Base-by-base conservation (phyloP, 2,797 vertebrate genomes). In the Rhyacichthys aspro region DNA sequence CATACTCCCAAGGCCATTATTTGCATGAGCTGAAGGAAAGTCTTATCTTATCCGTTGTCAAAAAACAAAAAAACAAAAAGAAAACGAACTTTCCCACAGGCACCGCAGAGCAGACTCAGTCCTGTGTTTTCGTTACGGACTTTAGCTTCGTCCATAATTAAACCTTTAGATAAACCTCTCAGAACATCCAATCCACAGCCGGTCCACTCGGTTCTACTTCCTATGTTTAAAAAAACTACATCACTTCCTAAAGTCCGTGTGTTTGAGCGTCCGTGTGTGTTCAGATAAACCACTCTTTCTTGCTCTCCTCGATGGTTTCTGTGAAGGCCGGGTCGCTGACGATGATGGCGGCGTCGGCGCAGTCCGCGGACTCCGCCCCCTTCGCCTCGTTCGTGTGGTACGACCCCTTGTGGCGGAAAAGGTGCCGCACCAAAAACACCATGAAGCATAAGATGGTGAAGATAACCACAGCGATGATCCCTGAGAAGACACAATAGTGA, bases 211-310 rank as follows among this genome's bases (percentile, higher is more conserved):
- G 53, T 56, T 59, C 67, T 76, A 44, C 19, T 57, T 46, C 36
- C 59, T 70, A 71, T 1, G 23, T 28, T 47, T 55, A 71, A 61
- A 15, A 64, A 61, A 72, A 74, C 64, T 59, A 78, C 70, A 69
- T 67, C 23, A 68, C 72, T 76, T 78, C 67, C 78, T 77, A 75
- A 64, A 1, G 63, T 64, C 73, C 50, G 36, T 28, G 18, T 14
- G 44, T n/a, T 28, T 28, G 14, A 6, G n/a, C n/a, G n/a, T n/a
- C n/a, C n/a, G n/a, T n/a, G n/a, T n/a, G n/a, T n/a, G n/a, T 33
- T 94, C 91, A 99, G 76, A 98, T 99, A 67, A 99, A 98, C 97
- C 97, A 98, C 73, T 99, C 97, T 83, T 98, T 99, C 90, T 98
- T 99, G 93, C 95, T 98, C 74, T 98, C 97, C 0, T 98, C 97